A percentile compares a stretch with the other conserved stretches of the same genome.
Evolutionary conservation across 2,113 vertebrate genomes (phyloP).

Genomic region (Ahaetulla prasina): DNA sequence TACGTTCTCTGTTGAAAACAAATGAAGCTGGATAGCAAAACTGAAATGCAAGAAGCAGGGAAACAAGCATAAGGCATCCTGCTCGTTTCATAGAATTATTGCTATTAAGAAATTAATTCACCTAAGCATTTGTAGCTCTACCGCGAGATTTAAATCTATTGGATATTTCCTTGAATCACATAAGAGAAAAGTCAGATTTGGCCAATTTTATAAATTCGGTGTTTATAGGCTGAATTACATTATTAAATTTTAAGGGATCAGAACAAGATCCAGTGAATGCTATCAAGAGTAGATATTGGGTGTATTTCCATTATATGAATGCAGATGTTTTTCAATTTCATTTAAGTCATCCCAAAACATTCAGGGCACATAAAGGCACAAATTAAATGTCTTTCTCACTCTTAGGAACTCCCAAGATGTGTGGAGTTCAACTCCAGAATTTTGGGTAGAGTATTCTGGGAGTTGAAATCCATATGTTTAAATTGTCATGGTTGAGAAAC

Average conservation of each 20-base stretch:
- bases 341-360: neutral
- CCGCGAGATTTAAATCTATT: neutral
- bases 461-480: neutral
- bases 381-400: neutral
- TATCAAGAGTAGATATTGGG: neutral
- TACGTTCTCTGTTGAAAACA: neutral
- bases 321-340: neutral
- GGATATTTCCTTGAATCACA: neutral
- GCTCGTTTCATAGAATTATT: neutral
- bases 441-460: neutral
- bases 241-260: neutral
- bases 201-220: neutral
- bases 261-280: neutral
- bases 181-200: neutral
- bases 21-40: neutral
- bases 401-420: neutral
- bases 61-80: neutral
- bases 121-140: neutral
- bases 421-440: neutral
- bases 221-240: neutral
- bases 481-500: neutral
- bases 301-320: neutral
- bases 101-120: constrained; percentile 5
- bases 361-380: neutral
- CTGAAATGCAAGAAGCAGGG: neutral